A percentile compares a stretch with the other conserved stretches of the same genome.
Evolutionary conservation across 2,113 vertebrate genomes (phyloP).

Genomic region (Erpornis zantholeuca): DNA sequence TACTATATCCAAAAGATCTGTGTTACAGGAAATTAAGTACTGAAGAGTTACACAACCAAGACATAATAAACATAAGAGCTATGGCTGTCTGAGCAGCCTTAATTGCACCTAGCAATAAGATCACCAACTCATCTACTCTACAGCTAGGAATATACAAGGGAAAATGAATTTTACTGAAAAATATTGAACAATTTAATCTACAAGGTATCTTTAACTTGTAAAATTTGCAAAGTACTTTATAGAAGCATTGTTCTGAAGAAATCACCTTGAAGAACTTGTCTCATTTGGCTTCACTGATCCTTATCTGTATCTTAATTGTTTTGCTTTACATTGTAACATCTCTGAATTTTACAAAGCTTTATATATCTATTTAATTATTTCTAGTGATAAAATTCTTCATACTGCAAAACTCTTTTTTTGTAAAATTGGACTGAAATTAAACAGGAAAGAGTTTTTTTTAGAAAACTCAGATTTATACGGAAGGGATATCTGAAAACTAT

Average conservation of each 20-base stretch:
- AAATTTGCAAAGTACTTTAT: neutral
- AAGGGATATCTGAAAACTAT: neutral
- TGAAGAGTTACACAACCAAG: neutral
- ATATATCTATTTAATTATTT: neutral
- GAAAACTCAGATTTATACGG: neutral
- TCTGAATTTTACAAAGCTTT: neutral
- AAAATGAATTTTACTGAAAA: neutral
- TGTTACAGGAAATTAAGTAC: neutral
- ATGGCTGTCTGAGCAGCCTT: neutral
- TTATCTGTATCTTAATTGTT: neutral
- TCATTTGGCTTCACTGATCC: neutral
- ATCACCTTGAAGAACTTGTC: neutral
- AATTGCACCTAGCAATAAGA: neutral
- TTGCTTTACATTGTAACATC: neutral
- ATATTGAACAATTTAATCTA: neutral
- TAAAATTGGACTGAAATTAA: neutral
- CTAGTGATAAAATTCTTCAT: neutral
- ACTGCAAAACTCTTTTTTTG: neutral
- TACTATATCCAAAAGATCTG: neutral
- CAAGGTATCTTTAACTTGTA: neutral
- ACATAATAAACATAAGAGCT: neutral
- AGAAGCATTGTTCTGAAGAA: neutral
- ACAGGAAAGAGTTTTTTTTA: neutral
- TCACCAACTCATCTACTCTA: neutral
- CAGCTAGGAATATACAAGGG: neutral